Percentiles rank a stretch among this genome's conserved stretches.
Evolutionary conservation across 1,140 invertebrate genomes (phyloP).

Genomic region (Trialeurodes vaporariorum): DNA sequence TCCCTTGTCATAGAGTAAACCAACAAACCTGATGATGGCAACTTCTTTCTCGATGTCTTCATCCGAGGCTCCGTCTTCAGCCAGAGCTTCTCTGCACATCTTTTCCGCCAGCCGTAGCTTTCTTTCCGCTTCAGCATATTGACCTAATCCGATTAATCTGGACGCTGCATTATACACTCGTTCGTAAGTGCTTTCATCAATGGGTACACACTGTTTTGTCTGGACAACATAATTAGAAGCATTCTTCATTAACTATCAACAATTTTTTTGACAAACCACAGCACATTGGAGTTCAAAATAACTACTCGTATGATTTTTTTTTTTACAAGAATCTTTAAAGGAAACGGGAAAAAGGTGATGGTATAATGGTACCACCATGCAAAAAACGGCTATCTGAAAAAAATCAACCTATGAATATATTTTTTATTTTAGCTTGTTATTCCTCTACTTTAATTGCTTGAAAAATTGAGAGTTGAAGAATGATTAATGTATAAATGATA

Average conservation of each 20-base stretch:
- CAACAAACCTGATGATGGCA: slow-evolving; percentile 61
- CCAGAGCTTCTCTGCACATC: slow-evolving; percentile 63
- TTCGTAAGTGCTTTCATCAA: slow-evolving; percentile 65
- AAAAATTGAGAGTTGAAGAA: too few species aligned
- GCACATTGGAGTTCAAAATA: too few species aligned
- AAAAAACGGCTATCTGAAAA: neutral
- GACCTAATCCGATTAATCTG: slow-evolving; percentile 54
- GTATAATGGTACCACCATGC: neutral
- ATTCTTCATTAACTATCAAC: neutral
- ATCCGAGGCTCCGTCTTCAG: slow-evolving; percentile 76
- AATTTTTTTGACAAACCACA: neutral
- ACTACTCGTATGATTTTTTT: too few species aligned
- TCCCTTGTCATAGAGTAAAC: neutral
- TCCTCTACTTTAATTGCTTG: too few species aligned
- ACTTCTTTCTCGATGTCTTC: slow-evolving; percentile 82
- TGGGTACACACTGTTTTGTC: slow-evolving; percentile 39
- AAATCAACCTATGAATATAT: too few species aligned
- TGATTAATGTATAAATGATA: too few species aligned
- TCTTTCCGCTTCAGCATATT: slow-evolving; percentile 61
- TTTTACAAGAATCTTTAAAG: too few species aligned
- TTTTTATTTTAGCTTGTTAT: too few species aligned
- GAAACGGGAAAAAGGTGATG: neutral
- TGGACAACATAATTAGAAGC: slow-evolving; percentile 23
- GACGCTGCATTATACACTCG: slow-evolving; percentile 82
- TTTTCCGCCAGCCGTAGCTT: slow-evolving; percentile 74